These are phyloP conservation scores for Cavia porcellus DNA, from an alignment of 2,113 vertebrate genomes.

Conservation along the genomic window DNA sequence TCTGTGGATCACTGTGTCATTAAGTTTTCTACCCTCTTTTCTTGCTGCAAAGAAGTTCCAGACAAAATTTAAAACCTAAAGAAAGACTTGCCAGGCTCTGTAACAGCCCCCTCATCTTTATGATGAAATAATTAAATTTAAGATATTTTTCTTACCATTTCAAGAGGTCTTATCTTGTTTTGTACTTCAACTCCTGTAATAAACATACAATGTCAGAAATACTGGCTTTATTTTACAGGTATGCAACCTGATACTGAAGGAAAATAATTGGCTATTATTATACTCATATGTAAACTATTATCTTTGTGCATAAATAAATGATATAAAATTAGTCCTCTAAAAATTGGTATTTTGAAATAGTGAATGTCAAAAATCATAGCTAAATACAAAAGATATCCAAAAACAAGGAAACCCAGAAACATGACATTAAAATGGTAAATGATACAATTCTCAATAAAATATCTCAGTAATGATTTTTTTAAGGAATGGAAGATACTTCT, in stretches of 20 bases:
- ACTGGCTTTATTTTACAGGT: background rate
- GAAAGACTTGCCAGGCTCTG: background rate
- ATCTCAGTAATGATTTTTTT: background rate
- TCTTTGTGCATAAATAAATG: constrained; percentile 1
- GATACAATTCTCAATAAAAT: background rate
- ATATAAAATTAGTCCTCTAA: background rate
- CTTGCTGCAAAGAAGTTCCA: background rate
- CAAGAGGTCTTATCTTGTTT: background rate
- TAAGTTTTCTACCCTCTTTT: background rate
- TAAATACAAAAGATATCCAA: background rate
- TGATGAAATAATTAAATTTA: constrained; percentile 5
- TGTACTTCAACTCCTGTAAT: background rate
- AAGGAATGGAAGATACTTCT: background rate
- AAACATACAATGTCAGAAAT: background rate
- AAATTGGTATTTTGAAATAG: background rate
- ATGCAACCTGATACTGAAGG: background rate
- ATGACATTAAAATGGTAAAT: background rate
- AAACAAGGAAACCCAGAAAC: background rate
- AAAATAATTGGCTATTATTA: background rate
- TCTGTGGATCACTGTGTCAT: background rate
- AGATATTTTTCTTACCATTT: background rate
- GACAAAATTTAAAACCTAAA: background rate
- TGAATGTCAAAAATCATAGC: background rate
- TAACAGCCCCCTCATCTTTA: background rate
- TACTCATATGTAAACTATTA: background rate